Evolutionary conservation across 2,888 invertebrate genomes (phyloP).

Genomic region (Agrochola lychnidis): DNA sequence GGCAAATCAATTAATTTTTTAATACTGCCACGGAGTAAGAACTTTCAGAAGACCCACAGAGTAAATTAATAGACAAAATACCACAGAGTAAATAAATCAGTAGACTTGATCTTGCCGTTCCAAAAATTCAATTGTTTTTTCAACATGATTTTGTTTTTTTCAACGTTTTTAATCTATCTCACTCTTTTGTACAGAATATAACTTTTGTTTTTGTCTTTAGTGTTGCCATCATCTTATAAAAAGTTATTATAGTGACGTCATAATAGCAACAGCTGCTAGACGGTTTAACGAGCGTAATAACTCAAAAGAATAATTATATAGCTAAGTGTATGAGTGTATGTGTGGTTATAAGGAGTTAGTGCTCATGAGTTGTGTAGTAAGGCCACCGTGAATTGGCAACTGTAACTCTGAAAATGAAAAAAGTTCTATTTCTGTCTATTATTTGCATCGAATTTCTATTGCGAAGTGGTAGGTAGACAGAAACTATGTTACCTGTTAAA

Average conservation of each 20-base stretch:
- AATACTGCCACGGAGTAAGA: neutral
- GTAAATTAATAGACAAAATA: neutral
- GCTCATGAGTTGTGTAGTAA: constrained; percentile 21
- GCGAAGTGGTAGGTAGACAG: too few species aligned
- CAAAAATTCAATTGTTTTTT: neutral
- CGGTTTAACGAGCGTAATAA: constrained; percentile 64
- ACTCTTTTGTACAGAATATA: neutral
- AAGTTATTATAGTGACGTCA: constrained; percentile 61
- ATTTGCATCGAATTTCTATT: neutral
- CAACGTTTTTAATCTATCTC: neutral
- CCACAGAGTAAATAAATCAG: neutral
- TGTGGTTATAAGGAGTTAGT: constrained; percentile 45
- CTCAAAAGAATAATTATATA: constrained; percentile 68
- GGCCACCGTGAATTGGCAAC: constrained; percentile 19
- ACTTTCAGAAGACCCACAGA: constrained; percentile 19
- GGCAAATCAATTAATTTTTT: constrained; percentile 28
- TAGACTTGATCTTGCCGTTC: too few species aligned
- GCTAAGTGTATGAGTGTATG: constrained; percentile 44
- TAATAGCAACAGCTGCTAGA: constrained; percentile 67
- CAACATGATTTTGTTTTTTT: neutral
- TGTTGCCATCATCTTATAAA: constrained; percentile 46
- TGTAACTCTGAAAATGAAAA: neutral
- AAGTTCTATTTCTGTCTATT: neutral
- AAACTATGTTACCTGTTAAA: neutral
- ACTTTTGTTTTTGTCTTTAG: constrained; percentile 25